Conservation (phyloP, 2,888 invertebrate species). For the Toxonevra muliebris region DNA sequence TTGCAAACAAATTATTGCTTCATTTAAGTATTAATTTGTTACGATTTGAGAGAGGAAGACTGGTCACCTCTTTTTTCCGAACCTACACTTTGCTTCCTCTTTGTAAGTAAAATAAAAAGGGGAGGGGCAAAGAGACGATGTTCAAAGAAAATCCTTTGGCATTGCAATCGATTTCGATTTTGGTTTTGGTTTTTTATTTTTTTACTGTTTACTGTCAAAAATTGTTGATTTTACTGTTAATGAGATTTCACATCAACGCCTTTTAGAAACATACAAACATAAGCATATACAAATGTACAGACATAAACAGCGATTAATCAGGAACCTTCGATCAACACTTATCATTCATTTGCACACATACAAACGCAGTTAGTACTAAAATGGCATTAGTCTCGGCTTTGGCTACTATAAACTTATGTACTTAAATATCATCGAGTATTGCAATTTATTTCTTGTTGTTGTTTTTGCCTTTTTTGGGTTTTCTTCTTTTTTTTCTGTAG, state of each 20-base stretch:
- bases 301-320: slow-evolving; percentile 22
- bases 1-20: slow-evolving; percentile 24
- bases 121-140: too few species aligned
- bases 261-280: background rate
- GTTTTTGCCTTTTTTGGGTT: slow-evolving; percentile 13
- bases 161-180: too few species aligned
- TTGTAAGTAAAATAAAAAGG: too few species aligned
- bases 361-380: background rate
- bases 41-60: too few species aligned
- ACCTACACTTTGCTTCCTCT: too few species aligned
- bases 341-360: slow-evolving; percentile 21
- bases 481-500: background rate
- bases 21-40: background rate
- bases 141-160: too few species aligned
- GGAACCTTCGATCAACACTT: slow-evolving; percentile 23
- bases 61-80: too few species aligned
- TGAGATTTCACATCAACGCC: slow-evolving; percentile 28
- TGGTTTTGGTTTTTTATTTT: slow-evolving; percentile 22
- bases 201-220: slow-evolving; percentile 50
- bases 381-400: background rate
- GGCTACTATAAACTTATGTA: background rate
- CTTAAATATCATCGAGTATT: background rate
- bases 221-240: slow-evolving; percentile 50
- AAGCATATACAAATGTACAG: background rate
- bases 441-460: slow-evolving; percentile 2